phyloP scores from a whole-genome alignment of 2,888 invertebrate species.

The Xestia sexstrigata region DNA sequence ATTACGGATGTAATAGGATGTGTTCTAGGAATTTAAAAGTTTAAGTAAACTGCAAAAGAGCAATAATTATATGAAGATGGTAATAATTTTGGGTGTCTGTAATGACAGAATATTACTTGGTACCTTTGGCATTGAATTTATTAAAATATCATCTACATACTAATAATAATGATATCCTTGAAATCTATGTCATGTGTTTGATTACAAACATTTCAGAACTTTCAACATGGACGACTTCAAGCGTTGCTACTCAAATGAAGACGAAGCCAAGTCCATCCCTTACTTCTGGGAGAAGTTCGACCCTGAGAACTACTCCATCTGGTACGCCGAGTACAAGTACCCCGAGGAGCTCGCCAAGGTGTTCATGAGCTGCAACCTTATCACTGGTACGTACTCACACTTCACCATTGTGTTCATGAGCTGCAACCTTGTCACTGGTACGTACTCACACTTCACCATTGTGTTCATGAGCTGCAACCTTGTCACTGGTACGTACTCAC shows the following conservation, averaged over 20 bases:
- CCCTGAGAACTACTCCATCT: conserved; percentile 98
- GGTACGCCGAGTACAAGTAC: conserved; percentile 99
- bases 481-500: conserved; percentile 93
- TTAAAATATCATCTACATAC: background rate
- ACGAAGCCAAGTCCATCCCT: conserved; percentile 97
- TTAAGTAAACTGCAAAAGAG: background rate
- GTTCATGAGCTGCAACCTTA: conserved; percentile 99
- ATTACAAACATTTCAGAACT: conserved; percentile 89
- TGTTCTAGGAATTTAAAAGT: background rate
- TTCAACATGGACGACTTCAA: conserved; percentile 99
- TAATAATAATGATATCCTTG: background rate
- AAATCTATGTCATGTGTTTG: background rate
- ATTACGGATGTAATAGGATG: background rate
- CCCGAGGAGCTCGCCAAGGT: conserved; percentile 97
- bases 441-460: conserved; percentile 57
- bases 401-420: conserved; percentile 96
- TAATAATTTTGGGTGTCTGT: background rate
- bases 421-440: conserved; percentile 98
- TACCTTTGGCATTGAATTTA: background rate
- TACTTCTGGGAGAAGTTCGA: conserved; percentile 99
- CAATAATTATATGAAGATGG: background rate
- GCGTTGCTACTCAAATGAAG: conserved; percentile 99
- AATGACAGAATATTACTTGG: background rate
- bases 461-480: conserved; percentile 99
- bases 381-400: conserved; percentile 92